Percentiles rank a stretch among this genome's conserved stretches.
Evolutionary conservation across 92 coral and sea anemone species (phyloP).

Genomic region (Desmophyllum pertusum): DNA sequence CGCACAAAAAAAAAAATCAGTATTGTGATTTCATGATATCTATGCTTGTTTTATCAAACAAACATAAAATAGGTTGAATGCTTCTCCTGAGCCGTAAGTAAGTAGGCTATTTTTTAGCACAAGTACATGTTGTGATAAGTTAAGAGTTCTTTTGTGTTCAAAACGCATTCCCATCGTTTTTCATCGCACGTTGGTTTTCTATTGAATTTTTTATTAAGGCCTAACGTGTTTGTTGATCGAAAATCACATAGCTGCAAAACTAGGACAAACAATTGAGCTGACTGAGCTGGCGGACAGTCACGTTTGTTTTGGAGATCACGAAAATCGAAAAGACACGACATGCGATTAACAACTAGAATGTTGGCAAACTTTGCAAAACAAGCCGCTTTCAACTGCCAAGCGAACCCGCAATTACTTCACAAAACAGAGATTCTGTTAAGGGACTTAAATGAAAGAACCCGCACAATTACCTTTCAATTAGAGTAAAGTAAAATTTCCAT

Average conservation of each 20-base stretch:
- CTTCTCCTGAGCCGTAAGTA: neutral
- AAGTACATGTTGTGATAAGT: conserved; percentile 4
- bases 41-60: neutral
- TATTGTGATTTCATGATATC: neutral
- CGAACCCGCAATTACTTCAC: conserved; percentile 9
- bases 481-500: conserved; percentile 5
- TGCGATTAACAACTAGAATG: neutral
- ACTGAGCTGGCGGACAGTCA: neutral
- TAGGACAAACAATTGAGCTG: conserved; percentile 24
- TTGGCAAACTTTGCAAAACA: conserved; percentile 12
- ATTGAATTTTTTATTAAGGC: conserved; percentile 6
- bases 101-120: neutral
- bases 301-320: conserved; percentile 28
- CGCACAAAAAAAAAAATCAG: neutral
- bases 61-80: neutral
- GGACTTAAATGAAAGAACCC: conserved; percentile 9
- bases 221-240: conserved; percentile 35
- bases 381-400: conserved; percentile 23
- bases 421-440: conserved; percentile 13
- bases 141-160: conserved; percentile 15
- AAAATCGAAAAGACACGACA: conserved; percentile 25
- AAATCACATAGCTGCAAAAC: conserved; percentile 48
- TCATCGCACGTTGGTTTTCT: conserved; percentile 2
- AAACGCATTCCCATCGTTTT: conserved; percentile 13
- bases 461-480: conserved; percentile 25